Percentiles rank a stretch among this genome's conserved stretches.
phyloP scores from a whole-genome alignment of 1,140 invertebrate species.

The Adoxophyes honmai region DNA sequence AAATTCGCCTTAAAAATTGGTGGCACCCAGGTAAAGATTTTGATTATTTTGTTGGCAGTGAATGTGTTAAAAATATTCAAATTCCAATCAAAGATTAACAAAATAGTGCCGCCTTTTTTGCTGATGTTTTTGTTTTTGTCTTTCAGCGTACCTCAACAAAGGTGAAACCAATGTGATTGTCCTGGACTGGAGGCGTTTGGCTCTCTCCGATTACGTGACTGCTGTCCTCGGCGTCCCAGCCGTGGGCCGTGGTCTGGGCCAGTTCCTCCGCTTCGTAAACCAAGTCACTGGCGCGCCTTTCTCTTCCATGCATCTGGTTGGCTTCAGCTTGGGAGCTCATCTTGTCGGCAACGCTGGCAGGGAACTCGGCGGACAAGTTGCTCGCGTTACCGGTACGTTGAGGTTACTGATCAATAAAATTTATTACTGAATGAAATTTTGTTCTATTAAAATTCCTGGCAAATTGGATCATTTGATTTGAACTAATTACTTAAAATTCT shows the following conservation, averaged over 20 bases:
- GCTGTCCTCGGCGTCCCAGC: slow-evolving; percentile 64
- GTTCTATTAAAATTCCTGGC: no score
- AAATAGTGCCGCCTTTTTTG: no score
- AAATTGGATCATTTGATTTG: no score
- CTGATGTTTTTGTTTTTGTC: background rate
- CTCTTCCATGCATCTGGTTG: slow-evolving; percentile 86
- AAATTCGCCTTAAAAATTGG: no score
- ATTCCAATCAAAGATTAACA: no score
- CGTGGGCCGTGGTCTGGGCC: slow-evolving; percentile 41
- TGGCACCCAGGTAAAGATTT: no score
- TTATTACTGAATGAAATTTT: no score
- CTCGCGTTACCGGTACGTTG: slow-evolving; percentile 33
- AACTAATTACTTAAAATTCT: no score
- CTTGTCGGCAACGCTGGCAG: slow-evolving; percentile 87
- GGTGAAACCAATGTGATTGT: slow-evolving; percentile 78
- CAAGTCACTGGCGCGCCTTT: slow-evolving; percentile 15
- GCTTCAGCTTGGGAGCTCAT: slow-evolving; percentile 91
- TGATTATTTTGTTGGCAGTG: no score
- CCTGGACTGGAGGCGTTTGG: slow-evolving; percentile 79
- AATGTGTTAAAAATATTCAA: no score
- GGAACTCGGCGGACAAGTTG: slow-evolving; percentile 24
- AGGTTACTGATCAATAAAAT: no score
- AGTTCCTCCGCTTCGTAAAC: slow-evolving; percentile 61
- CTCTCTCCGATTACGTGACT: slow-evolving; percentile 59
- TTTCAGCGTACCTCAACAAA: slow-evolving; percentile 68